Percentiles rank a stretch among this genome's conserved stretches.
Conservation (phyloP, 2,888 invertebrate genomes). For the Drosophila birchii region DNA sequence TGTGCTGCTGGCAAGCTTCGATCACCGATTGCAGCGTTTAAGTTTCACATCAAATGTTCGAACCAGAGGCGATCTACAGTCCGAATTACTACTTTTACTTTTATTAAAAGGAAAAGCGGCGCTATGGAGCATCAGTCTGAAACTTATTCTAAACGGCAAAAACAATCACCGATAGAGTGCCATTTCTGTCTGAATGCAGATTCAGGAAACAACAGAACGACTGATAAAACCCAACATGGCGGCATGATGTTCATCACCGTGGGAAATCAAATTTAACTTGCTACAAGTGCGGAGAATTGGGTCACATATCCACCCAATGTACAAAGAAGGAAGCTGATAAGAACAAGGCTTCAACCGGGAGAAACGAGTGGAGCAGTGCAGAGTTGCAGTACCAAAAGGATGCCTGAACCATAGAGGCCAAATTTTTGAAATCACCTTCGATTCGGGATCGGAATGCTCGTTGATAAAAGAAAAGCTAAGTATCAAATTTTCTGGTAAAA, state of each 20-base stretch:
- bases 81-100: background rate
- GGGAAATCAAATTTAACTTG: slow-evolving; percentile 1
- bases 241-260: background rate
- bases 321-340: slow-evolving; percentile 15
- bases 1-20: background rate
- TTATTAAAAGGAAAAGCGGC: too few species aligned
- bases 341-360: too few species aligned
- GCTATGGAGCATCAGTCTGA: too few species aligned
- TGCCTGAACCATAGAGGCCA: too few species aligned
- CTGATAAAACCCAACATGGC: background rate
- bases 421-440: too few species aligned
- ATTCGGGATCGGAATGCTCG: slow-evolving; percentile 12
- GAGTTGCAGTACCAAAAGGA: too few species aligned
- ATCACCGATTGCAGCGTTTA: slow-evolving; percentile 1
- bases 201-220: slow-evolving; percentile 20
- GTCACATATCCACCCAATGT: slow-evolving; percentile 36
- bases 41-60: slow-evolving; percentile 24
- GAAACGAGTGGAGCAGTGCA: too few species aligned
- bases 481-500: slow-evolving; percentile 34
- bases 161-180: slow-evolving; percentile 30
- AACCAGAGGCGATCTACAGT: slow-evolving; percentile 9
- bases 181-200: slow-evolving; percentile 39
- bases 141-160: slow-evolving; percentile 8
- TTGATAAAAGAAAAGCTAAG: slow-evolving; percentile 38
- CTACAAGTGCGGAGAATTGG: slow-evolving; percentile 33